Base-by-base conservation (phyloP, 2,888 invertebrate species). In the Pristionchus maxplancki region DNA sequence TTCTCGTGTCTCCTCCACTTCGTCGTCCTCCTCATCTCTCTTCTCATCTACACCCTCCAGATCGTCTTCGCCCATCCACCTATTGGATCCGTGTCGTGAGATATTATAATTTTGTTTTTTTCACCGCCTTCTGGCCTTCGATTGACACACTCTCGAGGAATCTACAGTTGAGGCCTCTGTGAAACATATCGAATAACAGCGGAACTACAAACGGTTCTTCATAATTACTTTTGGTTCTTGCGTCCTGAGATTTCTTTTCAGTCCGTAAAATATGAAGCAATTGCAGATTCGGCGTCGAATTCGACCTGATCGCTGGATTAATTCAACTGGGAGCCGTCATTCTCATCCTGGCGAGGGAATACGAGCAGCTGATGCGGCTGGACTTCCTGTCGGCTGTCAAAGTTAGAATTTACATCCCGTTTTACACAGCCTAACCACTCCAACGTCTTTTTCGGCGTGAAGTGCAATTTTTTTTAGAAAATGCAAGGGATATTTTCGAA, bases 371-470 rank as follows among this genome's bases (percentile, higher is more conserved):
- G 64, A 89, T 94, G 62, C 89, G 94, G 15, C 89, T 94, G 15
- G 94, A 94, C 88, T 94, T 92, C 84, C 89, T 94, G 13, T 93
- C 94, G 5, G 91, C 92, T 40, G 91, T 94, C 15, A 94, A 93
- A 89, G 93, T 91, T 53, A 17, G 44, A 6, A 31, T 1, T n/a
- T n/a, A n/a, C n/a, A 28, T 82, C 31, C 31, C 17, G n/a, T 13
- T 17, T 58, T 17, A 44, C n/a, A n/a, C n/a, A n/a, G n/a, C n/a
- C n/a, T n/a, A n/a, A n/a, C n/a, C n/a, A n/a, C n/a, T n/a, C n/a
- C n/a, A n/a, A n/a, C n/a, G n/a, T n/a, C n/a, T n/a, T n/a, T n/a
- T n/a, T n/a, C n/a, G n/a, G n/a, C n/a, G n/a, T n/a, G n/a, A n/a
- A n/a, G n/a, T n/a, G n/a, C n/a, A n/a, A n/a, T 44, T 11, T 6